Conservation (phyloP, 2,888 invertebrate genomes). For the Lepas anatifera region DNA sequence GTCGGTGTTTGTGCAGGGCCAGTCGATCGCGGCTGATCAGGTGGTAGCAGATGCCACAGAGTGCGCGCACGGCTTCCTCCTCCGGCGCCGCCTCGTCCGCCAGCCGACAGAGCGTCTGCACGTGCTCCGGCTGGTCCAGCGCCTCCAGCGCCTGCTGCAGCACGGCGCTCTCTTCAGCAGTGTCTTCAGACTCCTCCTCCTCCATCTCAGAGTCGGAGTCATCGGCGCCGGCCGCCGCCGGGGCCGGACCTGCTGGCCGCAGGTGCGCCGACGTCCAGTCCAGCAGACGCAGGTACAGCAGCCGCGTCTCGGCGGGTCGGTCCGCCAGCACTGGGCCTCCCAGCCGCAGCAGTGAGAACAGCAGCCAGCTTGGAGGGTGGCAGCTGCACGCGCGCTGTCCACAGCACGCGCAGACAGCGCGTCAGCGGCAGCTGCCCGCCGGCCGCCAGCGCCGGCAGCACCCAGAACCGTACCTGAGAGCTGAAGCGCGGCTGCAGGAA, state of each 20-base stretch:
- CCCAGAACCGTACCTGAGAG: constrained; percentile 52
- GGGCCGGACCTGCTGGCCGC: neutral
- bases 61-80: constrained; percentile 46
- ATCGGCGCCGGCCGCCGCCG: neutral
- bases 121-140: neutral
- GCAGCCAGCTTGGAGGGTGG: constrained; percentile 48
- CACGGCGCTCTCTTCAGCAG: neutral
- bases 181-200: neutral
- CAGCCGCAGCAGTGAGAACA: constrained; percentile 53
- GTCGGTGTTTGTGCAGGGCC: constrained; percentile 68
- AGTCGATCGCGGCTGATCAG: constrained; percentile 65
- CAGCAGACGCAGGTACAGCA: neutral
- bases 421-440: constrained; percentile 36
- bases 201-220: neutral
- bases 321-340: constrained; percentile 35
- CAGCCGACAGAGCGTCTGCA: neutral
- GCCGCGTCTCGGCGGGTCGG: neutral
- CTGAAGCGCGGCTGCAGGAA: constrained; percentile 54
- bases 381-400: constrained; percentile 16
- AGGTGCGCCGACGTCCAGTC: constrained; percentile 1
- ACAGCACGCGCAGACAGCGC: constrained; percentile 22
- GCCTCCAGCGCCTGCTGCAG: neutral
- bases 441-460: constrained; percentile 53
- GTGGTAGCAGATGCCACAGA: constrained; percentile 71
- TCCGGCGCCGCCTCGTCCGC: constrained; percentile 29